Conservation (phyloP, 2,113 vertebrate genomes). For the Beaufortia kweichowensis region DNA sequence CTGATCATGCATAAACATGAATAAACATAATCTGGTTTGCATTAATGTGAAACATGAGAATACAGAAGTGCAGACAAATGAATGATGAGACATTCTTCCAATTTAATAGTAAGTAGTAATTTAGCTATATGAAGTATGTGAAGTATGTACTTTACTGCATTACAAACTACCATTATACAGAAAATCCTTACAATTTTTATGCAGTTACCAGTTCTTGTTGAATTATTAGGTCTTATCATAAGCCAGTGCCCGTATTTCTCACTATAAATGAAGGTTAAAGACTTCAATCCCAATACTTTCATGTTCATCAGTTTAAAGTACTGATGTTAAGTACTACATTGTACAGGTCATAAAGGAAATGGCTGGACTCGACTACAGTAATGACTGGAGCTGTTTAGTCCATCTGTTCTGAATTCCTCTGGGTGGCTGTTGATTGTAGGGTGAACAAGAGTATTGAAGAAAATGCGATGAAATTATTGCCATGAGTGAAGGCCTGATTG, state of each 20-base stretch:
- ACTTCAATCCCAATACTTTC: constrained; percentile 14
- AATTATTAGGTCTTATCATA: neutral
- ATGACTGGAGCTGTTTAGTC: constrained; percentile 33
- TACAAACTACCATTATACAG: neutral
- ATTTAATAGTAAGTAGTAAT: neutral
- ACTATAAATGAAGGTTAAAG: constrained; percentile 30
- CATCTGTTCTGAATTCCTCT: constrained; percentile 39
- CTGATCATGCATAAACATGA: constrained; percentile 15
- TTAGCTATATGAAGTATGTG: constrained; percentile 2
- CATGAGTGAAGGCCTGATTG: constrained; percentile 42
- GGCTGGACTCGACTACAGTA: constrained; percentile 12
- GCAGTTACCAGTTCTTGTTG: neutral
- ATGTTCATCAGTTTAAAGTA: constrained; percentile 28
- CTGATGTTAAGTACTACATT: constrained; percentile 14
- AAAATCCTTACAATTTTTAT: neutral
- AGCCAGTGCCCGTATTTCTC: constrained; percentile 4
- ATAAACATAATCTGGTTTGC: constrained; percentile 7
- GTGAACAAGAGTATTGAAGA: constrained; percentile 27
- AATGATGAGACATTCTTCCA: constrained; percentile 6
- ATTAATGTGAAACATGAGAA: neutral
- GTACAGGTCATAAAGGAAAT: constrained; percentile 25
- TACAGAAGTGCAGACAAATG: neutral
- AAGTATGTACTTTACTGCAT: constrained; percentile 1
- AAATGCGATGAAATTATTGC: constrained; percentile 28
- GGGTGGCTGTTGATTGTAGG: constrained; percentile 30